These are phyloP conservation scores for Trachelus stipa DNA, from an alignment of 2,888 invertebrate species.

Conservation along the genomic window DNA sequence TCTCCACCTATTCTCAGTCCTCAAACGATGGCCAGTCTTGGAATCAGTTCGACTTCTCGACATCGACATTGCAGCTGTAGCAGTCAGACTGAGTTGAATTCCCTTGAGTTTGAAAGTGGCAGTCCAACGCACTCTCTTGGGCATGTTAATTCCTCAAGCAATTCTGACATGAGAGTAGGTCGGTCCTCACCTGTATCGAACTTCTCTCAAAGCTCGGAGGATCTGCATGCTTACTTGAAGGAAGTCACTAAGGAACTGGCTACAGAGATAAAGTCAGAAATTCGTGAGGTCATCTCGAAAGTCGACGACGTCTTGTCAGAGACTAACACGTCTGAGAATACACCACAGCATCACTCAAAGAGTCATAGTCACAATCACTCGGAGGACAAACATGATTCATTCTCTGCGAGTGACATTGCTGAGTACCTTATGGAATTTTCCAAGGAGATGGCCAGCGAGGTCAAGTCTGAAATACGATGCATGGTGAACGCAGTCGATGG, in stretches of 20 bases:
- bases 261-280: conserved; percentile 85
- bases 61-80: conserved; percentile 76
- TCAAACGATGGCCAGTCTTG: conserved; percentile 75
- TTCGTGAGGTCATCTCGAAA: conserved; percentile 82
- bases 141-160: conserved; percentile 50
- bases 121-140: conserved; percentile 35
- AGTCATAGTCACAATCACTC: conserved; percentile 31
- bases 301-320: conserved; percentile 84
- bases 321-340: conserved; percentile 71
- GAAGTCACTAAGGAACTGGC: conserved; percentile 84
- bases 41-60: conserved; percentile 67
- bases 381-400: conserved; percentile 72
- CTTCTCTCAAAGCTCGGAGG: conserved; percentile 68
- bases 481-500: conserved; percentile 76
- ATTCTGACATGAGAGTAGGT: conserved; percentile 50
- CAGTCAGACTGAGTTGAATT: conserved; percentile 79
- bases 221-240: conserved; percentile 80
- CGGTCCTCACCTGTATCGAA: conserved; percentile 57
- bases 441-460: conserved; percentile 82
- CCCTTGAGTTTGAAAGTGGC: conserved; percentile 70
- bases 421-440: conserved; percentile 84
- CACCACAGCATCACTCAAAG: conserved; percentile 56
- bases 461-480: conserved; percentile 79
- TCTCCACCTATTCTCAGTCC: conserved; percentile 72
- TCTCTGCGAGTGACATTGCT: conserved; percentile 80